phyloP scores from a whole-genome alignment of 1,140 invertebrate genomes.

The Plectus sambesii region DNA sequence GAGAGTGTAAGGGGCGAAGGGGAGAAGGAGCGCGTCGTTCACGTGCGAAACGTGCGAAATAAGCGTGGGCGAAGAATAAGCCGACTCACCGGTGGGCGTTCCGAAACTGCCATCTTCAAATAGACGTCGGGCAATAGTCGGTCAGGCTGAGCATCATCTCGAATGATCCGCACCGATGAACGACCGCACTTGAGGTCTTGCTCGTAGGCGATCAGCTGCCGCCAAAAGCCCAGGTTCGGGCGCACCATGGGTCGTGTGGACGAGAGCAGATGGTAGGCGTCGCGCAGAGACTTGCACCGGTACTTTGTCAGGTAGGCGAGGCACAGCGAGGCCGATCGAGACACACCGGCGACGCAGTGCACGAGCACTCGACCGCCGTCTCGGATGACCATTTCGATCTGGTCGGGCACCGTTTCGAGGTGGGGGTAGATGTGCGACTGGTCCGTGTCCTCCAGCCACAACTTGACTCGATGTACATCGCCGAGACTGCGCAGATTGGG shows the following conservation, averaged over 20 bases:
- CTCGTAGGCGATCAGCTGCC: slow-evolving; percentile 67
- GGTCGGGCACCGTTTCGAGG: slow-evolving; percentile 63
- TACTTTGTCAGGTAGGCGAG: slow-evolving; percentile 78
- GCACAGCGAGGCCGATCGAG: slow-evolving; percentile 68
- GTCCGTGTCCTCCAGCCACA: slow-evolving; percentile 58
- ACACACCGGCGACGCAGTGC: slow-evolving; percentile 77
- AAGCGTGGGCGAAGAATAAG: slow-evolving; percentile 1
- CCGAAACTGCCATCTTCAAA: slow-evolving; percentile 38
- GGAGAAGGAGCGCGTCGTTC: not conserved
- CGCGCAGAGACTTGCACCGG: slow-evolving; percentile 59
- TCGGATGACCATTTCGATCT: slow-evolving; percentile 44
- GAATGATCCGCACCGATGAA: slow-evolving; percentile 36
- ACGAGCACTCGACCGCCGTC: slow-evolving; percentile 59
- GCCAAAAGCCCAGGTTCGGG: slow-evolving; percentile 79
- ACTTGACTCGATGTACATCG: slow-evolving; percentile 55
- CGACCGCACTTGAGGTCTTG: slow-evolving; percentile 45
- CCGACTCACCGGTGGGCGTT: slow-evolving; percentile 25
- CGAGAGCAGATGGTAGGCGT: slow-evolving; percentile 48
- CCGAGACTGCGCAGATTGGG: slow-evolving; percentile 55
- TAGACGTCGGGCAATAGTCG: slow-evolving; percentile 39
- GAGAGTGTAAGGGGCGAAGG: slow-evolving; percentile 5
- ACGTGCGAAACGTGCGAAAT: no score
- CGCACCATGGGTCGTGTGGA: slow-evolving; percentile 61
- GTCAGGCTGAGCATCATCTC: slow-evolving; percentile 40
- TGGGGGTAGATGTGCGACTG: slow-evolving; percentile 58